Evolutionary conservation across 2,113 vertebrate genomes (phyloP), one percentile per base, ranked within the genome.

Genomic region (Myxocyprinus asiaticus): DNA sequence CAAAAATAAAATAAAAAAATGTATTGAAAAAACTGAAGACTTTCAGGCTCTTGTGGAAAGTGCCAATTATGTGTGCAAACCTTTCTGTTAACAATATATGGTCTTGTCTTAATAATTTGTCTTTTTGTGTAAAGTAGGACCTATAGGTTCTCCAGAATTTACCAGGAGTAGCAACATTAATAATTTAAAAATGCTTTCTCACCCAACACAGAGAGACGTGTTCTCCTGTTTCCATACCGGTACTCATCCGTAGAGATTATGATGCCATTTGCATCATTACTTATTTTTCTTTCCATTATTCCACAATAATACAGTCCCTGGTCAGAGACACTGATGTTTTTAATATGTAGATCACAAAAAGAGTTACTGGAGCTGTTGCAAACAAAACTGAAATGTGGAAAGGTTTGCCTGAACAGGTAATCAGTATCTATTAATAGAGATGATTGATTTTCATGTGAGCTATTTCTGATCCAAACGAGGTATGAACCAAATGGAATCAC

Each of bases 221-320:
- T 71, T 22, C 2, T 48, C 70, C 4, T 45, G 33, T 15, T 71
- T 59, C 74, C 80, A 81, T 69, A 76, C 12, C 58, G 5, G 59
- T 79, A 45, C 2, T 58, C 17, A 0, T 4, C 7, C 12, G 10
- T 7, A n/a, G 10, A 2, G 2, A 0, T 15, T 2, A 44, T 6
- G 1, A 14, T 11, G 5, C 10, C 10, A 3, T 22, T 51, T 47
- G 11, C 47, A 43, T 61, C 22, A 11, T n/a, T 3, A n/a, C 0
- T 0, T 63, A 66, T 0, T 9, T 33, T 77, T 2, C 6, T 45
- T 22, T 17, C 44, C 65, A 70, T 0, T 17, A 65, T 14, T 22
- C 51, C 74, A 70, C 85, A 87, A 74, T 80, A 83, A 70, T 87
- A 87, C 12, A 83, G 59, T 43, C 83, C 85, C 47, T 67, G 47